Percentiles rank a stretch among this genome's conserved stretches.
Conservation (phyloP, 2,888 invertebrate genomes). For the Rhagium mordax region DNA sequence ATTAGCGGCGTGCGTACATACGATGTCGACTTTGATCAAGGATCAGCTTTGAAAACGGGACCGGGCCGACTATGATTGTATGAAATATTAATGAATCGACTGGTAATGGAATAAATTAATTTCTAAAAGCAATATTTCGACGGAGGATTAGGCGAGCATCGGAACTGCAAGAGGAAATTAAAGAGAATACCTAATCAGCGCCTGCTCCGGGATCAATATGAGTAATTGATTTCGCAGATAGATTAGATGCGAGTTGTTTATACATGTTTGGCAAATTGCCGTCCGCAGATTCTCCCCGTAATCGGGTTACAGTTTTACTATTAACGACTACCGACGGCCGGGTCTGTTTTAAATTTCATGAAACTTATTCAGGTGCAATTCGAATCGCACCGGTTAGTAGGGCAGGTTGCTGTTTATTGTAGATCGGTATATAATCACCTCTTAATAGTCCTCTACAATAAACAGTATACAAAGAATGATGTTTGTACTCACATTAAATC, state of each 20-base stretch:
- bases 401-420: no score
- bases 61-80: conserved; percentile 67
- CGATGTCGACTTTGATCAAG: conserved; percentile 68
- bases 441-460: no score
- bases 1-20: conserved; percentile 55
- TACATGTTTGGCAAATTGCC: conserved; percentile 28
- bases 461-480: no score
- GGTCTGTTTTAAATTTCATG: neutral
- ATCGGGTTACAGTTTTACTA: conserved; percentile 15
- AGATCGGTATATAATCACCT: no score
- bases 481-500: no score
- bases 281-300: conserved; percentile 4
- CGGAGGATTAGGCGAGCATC: conserved; percentile 65
- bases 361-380: no score
- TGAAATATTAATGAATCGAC: conserved; percentile 73
- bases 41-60: conserved; percentile 66
- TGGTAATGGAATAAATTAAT: conserved; percentile 74
- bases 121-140: conserved; percentile 72
- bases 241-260: conserved; percentile 31
- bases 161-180: conserved; percentile 69
- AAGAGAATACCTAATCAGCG: conserved; percentile 71
- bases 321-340: neutral
- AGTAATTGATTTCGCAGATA: conserved; percentile 63
- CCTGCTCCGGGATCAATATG: conserved; percentile 62
- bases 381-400: no score